A percentile compares a stretch with the other conserved stretches of the same genome.
Evolutionary conservation across 1,140 invertebrate species (phyloP).

Genomic region (Cotesia typhae): DNA sequence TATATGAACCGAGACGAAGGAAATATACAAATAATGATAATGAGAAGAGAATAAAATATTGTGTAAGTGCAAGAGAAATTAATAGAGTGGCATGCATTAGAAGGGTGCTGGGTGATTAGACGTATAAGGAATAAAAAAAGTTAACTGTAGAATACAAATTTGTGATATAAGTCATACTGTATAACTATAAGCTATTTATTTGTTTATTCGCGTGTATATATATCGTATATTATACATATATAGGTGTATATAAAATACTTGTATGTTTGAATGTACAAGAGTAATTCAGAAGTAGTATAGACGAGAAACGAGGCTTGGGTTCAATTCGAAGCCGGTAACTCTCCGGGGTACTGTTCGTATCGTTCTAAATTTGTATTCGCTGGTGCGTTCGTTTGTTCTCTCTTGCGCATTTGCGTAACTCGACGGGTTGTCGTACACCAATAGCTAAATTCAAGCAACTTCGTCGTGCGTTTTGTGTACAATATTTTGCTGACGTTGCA

Average conservation of each 20-base stretch:
- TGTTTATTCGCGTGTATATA: neutral
- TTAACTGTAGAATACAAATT: constrained; percentile 28
- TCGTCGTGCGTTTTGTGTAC: constrained; percentile 16
- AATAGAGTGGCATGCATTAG: constrained; percentile 51
- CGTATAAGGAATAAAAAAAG: constrained; percentile 44
- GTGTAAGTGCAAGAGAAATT: constrained; percentile 35
- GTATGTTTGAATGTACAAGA: constrained; percentile 12
- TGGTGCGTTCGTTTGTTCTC: constrained; percentile 55
- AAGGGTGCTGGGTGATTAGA: constrained; percentile 60
- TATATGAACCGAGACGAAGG: neutral
- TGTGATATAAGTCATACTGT: too few species aligned
- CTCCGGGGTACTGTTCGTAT: constrained; percentile 65
- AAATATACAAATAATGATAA: neutral
- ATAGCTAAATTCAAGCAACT: constrained; percentile 11
- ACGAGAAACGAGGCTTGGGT: constrained; percentile 55
- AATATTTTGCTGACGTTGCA: constrained; percentile 27
- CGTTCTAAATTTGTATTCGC: constrained; percentile 64
- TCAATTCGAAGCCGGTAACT: constrained; percentile 64
- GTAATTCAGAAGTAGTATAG: constrained; percentile 26
- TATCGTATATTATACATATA: constrained; percentile 17
- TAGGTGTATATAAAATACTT: constrained; percentile 15
- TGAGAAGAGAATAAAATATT: constrained; percentile 20
- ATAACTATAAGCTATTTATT: too few species aligned
- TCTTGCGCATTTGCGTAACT: constrained; percentile 54
- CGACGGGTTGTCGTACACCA: constrained; percentile 30